Conservation (phyloP, 2,797 vertebrate species). For the Hydrocynus forskahlii region DNA sequence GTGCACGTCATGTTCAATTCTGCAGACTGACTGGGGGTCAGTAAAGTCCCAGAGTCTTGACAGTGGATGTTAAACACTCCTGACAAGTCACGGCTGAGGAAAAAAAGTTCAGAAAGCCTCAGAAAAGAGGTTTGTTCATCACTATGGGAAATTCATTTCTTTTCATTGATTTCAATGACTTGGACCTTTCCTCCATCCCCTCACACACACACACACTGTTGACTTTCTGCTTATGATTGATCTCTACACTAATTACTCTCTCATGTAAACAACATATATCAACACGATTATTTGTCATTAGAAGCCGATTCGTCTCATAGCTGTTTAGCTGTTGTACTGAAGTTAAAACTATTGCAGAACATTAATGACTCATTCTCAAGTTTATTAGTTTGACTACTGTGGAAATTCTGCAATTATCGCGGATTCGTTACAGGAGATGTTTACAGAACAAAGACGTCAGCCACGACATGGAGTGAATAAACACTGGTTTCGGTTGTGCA, state of each 20-base stretch:
- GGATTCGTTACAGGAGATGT: conserved; percentile 42
- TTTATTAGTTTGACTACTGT: conserved; percentile 38
- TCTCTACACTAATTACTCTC: conserved; percentile 38
- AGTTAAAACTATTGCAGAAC: conserved; percentile 36
- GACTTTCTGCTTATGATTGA: conserved; percentile 24
- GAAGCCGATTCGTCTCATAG: conserved; percentile 45
- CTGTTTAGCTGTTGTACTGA: conserved; percentile 5
- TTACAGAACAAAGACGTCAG: conserved; percentile 31
- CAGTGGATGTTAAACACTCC: conserved; percentile 59
- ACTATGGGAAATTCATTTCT: conserved; percentile 34
- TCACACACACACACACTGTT: neutral
- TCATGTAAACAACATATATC: conserved; percentile 49
- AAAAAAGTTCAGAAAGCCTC: conserved; percentile 35
- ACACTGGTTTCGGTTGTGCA: conserved; percentile 17
- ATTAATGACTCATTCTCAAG: conserved; percentile 23
- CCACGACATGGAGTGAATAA: conserved; percentile 26
- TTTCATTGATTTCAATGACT: conserved; percentile 35
- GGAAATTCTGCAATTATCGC: conserved; percentile 37
- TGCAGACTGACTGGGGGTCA: conserved; percentile 55
- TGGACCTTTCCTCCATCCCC: neutral
- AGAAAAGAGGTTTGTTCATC: conserved; percentile 39
- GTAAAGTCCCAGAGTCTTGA: conserved; percentile 55
- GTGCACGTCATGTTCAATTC: conserved; percentile 63
- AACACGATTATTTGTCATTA: conserved; percentile 50
- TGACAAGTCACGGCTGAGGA: conserved; percentile 62